Evolutionary conservation across 2,113 vertebrate genomes (phyloP), one percentile per base, ranked within the genome.

Genomic region (Semicossyphus pulcher): DNA sequence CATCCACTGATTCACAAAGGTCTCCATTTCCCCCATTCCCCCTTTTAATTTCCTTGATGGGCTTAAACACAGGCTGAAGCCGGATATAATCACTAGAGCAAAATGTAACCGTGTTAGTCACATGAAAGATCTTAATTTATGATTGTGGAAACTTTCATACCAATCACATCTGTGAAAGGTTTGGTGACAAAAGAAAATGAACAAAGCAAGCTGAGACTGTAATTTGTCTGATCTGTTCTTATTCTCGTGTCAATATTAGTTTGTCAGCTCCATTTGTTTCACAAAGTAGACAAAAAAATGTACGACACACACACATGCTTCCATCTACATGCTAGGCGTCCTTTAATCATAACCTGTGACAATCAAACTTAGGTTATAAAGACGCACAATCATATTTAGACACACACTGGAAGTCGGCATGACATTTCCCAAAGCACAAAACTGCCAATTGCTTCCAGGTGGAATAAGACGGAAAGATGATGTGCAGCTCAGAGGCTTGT

Each of bases 221-320:
- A 72, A 89, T 89, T 85, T 76, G 48, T 78, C 57, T 25, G 51
- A 73, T 78, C 44, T 62, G 18, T 57, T 81, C 62, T 73, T 67
- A 70, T 80, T 79, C 37, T 76, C 41, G 10, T 72, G 67, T 76
- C 61, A 67, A 9, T 63, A 69, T 23, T 63, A 29, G 53, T 81
- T 81, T 87, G 87, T 86, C 86, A 79, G 78, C 61, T 72, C 41
- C 44, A 58, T 79, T 85, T 88, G 72, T 81, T 76, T 32, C 12
- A 56, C 23, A n/a, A 28, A 53, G 42, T 44, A 51, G 28, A 64
- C 63, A 78, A 57, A 71, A n/a, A 18, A 15, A n/a, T 20, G n/a
- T 16, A n/a, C 28, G 18, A 3, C 47, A 56, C 47, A n/a, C 54
- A 21, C 48, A 56, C 41, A 48, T 23, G 51, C 4, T 51, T 25